Base-by-base conservation (phyloP, 1,140 invertebrate species). In the Leptinotarsa undecemlineata region DNA sequence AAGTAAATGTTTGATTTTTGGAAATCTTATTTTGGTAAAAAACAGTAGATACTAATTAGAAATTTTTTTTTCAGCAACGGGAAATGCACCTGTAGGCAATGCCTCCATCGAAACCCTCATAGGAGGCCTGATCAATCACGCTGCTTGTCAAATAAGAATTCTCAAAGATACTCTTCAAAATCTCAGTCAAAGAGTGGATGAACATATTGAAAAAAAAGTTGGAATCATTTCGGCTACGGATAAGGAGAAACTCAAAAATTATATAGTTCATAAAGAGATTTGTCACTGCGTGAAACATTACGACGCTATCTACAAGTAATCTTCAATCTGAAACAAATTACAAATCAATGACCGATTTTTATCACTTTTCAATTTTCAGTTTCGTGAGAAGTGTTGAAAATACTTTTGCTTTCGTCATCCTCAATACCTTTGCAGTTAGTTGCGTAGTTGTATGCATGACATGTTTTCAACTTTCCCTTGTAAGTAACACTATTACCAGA, bases 391-490 rank as follows among this genome's bases (percentile, higher is more conserved):
- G 75, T 19, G 66, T 82, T 33, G 76, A 84, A 77, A 33, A 74
- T 20, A 78, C 74, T 61, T 85, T 82, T 63, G 74, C 80, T 57
- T 63, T 47, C 51, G 74, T 80, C 64, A 73, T 81, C 0, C 75
- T 82, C 33, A 76, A 74, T 47, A 80, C 82, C 72, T 81, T 83
- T 69, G 68, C 74, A 11, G 79, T 77, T 19, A 82, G 81, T 75
- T 78, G 81, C 3, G 67, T 80, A 6, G 79, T 81, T 17, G 76
- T 85, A 21, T 82, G 83, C 64, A 75, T 81, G n/a, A 81, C 79
- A n/a, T 80, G 80, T 62, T 77, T 82, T 42, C 79, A 82, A 72
- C 77, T 85, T 23, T 79, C 80, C 17, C 51, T 83, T 68, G 84
- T 83, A 78, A 79, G 63, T 77, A 42, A 42, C 8, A 11, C 8